A percentile compares a stretch with the other conserved stretches of the same genome.
Conservation (phyloP, 2,113 vertebrate species). For the Gnathonemus echidnorhynchus region DNA sequence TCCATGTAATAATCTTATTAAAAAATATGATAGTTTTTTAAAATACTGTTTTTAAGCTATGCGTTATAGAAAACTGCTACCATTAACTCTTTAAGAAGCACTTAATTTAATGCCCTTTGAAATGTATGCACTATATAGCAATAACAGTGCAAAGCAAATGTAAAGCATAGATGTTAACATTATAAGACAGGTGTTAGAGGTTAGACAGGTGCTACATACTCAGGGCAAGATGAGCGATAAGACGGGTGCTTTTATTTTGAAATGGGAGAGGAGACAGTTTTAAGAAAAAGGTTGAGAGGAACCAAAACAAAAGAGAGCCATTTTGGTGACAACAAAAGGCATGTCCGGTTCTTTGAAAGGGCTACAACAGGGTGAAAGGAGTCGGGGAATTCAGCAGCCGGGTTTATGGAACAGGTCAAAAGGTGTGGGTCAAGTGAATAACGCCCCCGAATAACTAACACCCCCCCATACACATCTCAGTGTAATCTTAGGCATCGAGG, state of each 20-base stretch:
- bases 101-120: background rate
- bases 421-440: background rate
- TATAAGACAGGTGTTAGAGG: background rate
- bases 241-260: background rate
- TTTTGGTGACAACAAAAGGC: background rate
- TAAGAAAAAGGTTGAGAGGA: background rate
- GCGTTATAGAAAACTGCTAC: background rate
- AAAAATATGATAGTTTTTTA: background rate
- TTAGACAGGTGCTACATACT: background rate
- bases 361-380: background rate
- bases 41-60: background rate
- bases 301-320: background rate
- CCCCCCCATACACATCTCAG: background rate
- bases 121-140: background rate
- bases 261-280: background rate
- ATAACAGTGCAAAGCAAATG: background rate
- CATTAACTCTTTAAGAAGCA: background rate
- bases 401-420: background rate
- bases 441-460: background rate
- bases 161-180: background rate
- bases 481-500: background rate
- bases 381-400: background rate
- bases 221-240: background rate
- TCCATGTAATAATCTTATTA: background rate
- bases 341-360: background rate